These are phyloP conservation scores for Zaprionus ornatus DNA, from an alignment of 1,140 invertebrate genomes.

Conservation along the genomic window DNA sequence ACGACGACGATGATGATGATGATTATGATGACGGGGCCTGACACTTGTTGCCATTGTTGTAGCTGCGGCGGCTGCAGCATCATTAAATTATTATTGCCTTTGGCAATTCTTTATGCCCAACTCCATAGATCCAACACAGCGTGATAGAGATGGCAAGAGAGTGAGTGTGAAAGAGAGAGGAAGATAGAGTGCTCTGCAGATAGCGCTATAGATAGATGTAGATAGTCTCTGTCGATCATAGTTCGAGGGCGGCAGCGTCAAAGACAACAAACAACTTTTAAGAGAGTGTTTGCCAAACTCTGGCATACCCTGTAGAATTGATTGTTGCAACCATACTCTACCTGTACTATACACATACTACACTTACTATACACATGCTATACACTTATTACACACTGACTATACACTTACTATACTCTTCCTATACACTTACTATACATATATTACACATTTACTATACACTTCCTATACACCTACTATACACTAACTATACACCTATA, in stretches of 20 bases:
- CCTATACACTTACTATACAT: not conserved
- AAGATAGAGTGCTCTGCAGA: slow-evolving; percentile 18
- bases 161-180: slow-evolving; percentile 20
- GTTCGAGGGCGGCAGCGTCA: slow-evolving; percentile 23
- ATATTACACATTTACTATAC: no score
- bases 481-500: no score
- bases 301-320: slow-evolving; percentile 2
- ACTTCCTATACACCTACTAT: no score
- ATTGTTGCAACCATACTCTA: no score
- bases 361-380: no score
- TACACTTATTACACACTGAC: no score
- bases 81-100: slow-evolving; percentile 78
- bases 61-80: slow-evolving; percentile 53
- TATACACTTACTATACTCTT: not conserved
- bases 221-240: slow-evolving; percentile 14
- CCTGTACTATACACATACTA: no score
- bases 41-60: slow-evolving; percentile 55
- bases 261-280: slow-evolving; percentile 10
- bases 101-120: slow-evolving; percentile 50
- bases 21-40: slow-evolving; percentile 56
- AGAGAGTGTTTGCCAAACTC: not conserved
- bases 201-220: not conserved
- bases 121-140: slow-evolving; percentile 20
- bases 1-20: slow-evolving; percentile 6
- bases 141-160: not conserved